Conservation (phyloP, 2,113 vertebrate species). For the Thunnus maccoyii region DNA sequence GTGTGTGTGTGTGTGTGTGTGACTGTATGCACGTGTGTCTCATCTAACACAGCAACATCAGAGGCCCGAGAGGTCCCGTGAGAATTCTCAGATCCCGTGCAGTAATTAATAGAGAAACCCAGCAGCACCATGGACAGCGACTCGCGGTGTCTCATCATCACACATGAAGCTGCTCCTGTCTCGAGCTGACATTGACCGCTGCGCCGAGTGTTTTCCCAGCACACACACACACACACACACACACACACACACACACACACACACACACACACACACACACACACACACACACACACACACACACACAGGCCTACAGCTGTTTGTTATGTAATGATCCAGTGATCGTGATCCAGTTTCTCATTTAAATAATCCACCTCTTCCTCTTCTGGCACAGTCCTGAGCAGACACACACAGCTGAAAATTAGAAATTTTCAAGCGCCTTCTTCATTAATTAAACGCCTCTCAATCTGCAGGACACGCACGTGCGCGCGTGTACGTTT, state of each 20-base stretch:
- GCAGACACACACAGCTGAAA: constrained; percentile 48
- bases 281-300: background rate
- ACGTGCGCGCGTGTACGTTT: background rate
- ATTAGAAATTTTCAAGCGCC: constrained; percentile 42
- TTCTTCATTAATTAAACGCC: constrained; percentile 60
- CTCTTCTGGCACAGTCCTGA: constrained; percentile 49
- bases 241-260: background rate
- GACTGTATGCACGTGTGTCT: constrained; percentile 24
- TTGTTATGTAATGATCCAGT: constrained; percentile 80
- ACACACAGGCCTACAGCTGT: constrained; percentile 75
- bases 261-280: constrained; percentile 23
- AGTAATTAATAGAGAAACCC: constrained; percentile 67
- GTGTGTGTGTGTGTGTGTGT: background rate
- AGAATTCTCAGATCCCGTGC: constrained; percentile 62
- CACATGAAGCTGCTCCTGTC: constrained; percentile 43
- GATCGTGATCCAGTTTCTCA: constrained; percentile 73
- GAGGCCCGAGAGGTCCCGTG: constrained; percentile 63
- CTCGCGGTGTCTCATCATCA: constrained; percentile 30
- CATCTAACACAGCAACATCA: constrained; percentile 69
- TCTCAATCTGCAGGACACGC: constrained; percentile 45
- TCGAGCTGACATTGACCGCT: constrained; percentile 48
- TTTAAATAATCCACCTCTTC: constrained; percentile 78
- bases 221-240: background rate
- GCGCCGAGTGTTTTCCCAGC: background rate
- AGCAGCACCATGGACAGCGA: constrained; percentile 57